Base-by-base conservation (phyloP, 35 echinoderm and acorn worm species). In the Patiria miniata region DNA sequence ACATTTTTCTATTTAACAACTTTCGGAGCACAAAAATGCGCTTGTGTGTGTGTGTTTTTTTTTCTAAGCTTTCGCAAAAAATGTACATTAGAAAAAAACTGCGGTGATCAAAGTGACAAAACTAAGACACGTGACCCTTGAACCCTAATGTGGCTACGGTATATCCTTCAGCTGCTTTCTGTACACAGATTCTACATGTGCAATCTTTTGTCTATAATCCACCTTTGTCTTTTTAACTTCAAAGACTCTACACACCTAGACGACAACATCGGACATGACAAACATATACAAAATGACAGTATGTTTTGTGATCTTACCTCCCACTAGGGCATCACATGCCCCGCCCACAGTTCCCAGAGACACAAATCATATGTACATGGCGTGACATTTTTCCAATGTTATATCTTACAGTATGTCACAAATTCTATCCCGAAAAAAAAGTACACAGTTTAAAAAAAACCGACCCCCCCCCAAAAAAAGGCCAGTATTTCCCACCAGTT, bases 81-180 rank as follows among this genome's bases (percentile, higher is more conserved):
- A 47, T 47, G 12, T 47, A 47, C 12, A 47, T 6, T 47, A n/a
- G n/a, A n/a, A 47, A 47, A 47, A 47, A 47, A 47, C 42, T 47
- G 42, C 42, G 12, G 12, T 47, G 42, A 47, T 47, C 12, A 12
- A 47, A 47, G 42, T 47, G 42, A 47, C 42, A 47, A 47, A 47
- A 47, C 42, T 47, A 47, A 47, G 34, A 73, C 8, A 73, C 26
- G 15, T 73, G 65, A 73, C 23, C 65, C 65, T 34, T 73, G 12
- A 47, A 4, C 42, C 42, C 42, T 47, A 47, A 14, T 73, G 65
- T 73, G 26, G 65, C 65, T 73, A 73, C 34, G 65, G 65, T 30
- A 73, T 73, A 34, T 30, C 42, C 65, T 73, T 73, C 65, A 73
- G 65, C 65, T 73, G 65, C 65, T 32, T 73, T 73, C 65, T 73